A percentile compares a stretch with the other conserved stretches of the same genome.
Evolutionary conservation across 2,113 vertebrate genomes (phyloP).

Genomic region (Leptosomus discolor): DNA sequence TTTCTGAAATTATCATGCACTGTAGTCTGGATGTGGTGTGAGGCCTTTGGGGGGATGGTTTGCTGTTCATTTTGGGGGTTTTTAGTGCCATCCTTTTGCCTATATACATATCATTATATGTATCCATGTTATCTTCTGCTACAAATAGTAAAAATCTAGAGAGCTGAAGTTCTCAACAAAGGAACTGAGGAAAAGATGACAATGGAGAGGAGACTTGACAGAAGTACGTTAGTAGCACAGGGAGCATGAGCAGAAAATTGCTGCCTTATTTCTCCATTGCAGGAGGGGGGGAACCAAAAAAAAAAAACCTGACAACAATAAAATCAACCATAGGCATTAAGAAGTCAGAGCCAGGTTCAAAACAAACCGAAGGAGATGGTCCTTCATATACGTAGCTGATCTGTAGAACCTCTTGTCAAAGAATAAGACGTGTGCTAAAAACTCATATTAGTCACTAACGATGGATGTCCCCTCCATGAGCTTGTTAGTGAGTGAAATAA

Average conservation of each 20-base stretch:
- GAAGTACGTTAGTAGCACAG: background rate
- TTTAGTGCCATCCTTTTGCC: background rate
- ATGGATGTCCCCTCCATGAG: background rate
- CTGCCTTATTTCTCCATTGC: background rate
- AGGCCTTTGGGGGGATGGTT: background rate
- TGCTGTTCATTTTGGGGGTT: background rate
- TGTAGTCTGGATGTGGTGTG: background rate
- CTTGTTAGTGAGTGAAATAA: background rate
- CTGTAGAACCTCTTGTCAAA: background rate
- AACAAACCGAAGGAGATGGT: background rate
- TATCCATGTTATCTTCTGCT: background rate
- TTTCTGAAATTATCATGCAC: background rate
- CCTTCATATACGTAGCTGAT: background rate
- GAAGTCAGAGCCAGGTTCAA: background rate
- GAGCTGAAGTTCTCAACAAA: background rate
- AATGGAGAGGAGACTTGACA: background rate
- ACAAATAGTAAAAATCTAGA: background rate
- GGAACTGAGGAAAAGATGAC: background rate
- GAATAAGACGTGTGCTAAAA: background rate
- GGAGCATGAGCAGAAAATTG: background rate
- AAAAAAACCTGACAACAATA: background rate
- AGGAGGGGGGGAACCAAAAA: background rate
- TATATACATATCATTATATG: background rate
- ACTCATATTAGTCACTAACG: fast-evolving
- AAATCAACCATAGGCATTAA: background rate